A percentile compares a stretch with the other conserved stretches of the same genome.
Evolutionary conservation across 2,888 invertebrate species (phyloP).

Genomic region (Acanthosepion lycidas): DNA sequence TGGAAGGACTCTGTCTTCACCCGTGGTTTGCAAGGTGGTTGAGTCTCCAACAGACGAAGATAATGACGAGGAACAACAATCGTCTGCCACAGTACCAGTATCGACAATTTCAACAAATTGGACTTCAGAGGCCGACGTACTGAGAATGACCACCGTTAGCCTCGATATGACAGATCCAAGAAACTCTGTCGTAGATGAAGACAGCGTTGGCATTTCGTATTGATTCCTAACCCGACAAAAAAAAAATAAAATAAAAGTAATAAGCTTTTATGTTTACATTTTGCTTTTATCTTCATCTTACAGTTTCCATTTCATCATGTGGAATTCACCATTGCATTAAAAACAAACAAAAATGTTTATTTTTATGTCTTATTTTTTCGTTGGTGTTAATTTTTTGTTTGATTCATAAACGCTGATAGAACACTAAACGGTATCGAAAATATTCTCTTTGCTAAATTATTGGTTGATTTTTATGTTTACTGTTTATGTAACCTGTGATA

Average conservation of each 20-base stretch:
- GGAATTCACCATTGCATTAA: not conserved
- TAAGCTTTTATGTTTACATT: not conserved
- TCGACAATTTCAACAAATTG: not conserved
- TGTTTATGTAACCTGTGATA: too few species aligned
- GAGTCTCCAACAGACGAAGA: not conserved
- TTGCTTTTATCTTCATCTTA: not conserved
- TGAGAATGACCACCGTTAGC: too few species aligned
- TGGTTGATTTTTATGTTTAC: too few species aligned
- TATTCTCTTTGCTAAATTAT: too few species aligned
- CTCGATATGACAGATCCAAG: not conserved
- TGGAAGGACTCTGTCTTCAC: not conserved
- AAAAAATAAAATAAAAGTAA: not conserved
- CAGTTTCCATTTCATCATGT: not conserved
- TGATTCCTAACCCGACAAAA: not conserved
- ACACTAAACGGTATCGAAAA: too few species aligned
- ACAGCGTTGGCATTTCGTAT: conserved; percentile 37
- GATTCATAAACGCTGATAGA: too few species aligned
- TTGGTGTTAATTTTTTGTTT: too few species aligned
- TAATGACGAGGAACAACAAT: not conserved
- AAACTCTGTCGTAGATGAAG: not conserved
- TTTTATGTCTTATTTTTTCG: too few species aligned
- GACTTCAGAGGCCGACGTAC: not conserved
- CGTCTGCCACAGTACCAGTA: not conserved
- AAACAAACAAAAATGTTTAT: not conserved
- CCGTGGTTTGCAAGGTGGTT: not conserved